Conservation (phyloP, 2,888 invertebrate species). For the Trisateles emortualis region DNA sequence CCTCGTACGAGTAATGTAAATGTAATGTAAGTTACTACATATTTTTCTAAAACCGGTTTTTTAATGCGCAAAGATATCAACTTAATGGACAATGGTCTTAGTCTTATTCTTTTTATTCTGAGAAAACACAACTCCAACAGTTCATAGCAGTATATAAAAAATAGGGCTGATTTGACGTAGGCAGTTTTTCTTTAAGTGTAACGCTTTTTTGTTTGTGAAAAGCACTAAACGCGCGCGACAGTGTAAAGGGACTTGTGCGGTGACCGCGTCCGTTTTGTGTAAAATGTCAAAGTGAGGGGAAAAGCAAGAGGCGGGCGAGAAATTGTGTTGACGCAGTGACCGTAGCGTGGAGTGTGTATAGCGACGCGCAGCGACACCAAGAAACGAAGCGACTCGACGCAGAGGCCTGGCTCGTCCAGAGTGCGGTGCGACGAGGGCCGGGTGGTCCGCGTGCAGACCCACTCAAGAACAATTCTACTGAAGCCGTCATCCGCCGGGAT, state of each 20-base stretch:
- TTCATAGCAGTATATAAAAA: not conserved
- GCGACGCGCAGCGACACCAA: slow-evolving; percentile 15
- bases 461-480: slow-evolving; percentile 80
- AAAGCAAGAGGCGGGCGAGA: slow-evolving; percentile 63
- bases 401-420: slow-evolving; percentile 7
- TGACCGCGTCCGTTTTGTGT: slow-evolving; percentile 74
- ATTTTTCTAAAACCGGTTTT: too few species aligned
- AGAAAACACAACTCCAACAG: not conserved
- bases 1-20: too few species aligned
- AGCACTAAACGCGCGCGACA: slow-evolving; percentile 50
- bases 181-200: slow-evolving; percentile 23
- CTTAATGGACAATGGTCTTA: too few species aligned
- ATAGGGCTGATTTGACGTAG: not conserved
- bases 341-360: slow-evolving; percentile 52
- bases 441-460: slow-evolving; percentile 70
- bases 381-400: slow-evolving; percentile 14
- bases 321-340: slow-evolving; percentile 78
- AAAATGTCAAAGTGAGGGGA: slow-evolving; percentile 80
- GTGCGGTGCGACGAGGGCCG: slow-evolving; percentile 35
- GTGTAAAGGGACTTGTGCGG: slow-evolving; percentile 69
- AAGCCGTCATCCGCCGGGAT: slow-evolving; percentile 79
- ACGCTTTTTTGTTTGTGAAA: slow-evolving; percentile 33
- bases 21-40: too few species aligned
- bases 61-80: too few species aligned
- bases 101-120: too few species aligned